Percentiles rank a stretch among this genome's conserved stretches.
These are phyloP conservation scores for Protosalanx chinensis DNA, from an alignment of 2,797 vertebrate genomes.

Conservation along the genomic window DNA sequence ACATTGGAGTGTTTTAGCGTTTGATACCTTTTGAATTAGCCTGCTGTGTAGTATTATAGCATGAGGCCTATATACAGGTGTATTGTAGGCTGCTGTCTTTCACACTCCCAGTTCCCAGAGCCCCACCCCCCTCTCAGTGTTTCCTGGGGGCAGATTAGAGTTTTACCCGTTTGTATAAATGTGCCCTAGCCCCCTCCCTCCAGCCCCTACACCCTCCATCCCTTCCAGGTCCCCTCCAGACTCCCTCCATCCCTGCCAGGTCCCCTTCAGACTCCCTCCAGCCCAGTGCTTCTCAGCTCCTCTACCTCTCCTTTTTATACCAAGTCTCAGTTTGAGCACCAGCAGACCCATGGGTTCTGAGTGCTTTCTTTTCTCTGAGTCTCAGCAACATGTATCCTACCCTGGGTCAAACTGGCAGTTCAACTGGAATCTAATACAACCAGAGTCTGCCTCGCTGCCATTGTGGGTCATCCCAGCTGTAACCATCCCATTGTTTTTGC, in stretches of 20 bases:
- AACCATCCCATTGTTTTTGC: constrained; percentile 33
- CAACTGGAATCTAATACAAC: constrained; percentile 27
- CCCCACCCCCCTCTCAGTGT: constrained; percentile 36
- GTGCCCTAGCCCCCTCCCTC: constrained; percentile 27
- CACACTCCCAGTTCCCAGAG: constrained; percentile 38
- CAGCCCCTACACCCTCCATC: not conserved
- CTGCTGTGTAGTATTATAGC: not conserved
- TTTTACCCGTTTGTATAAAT: constrained; percentile 59
- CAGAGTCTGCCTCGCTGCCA: constrained; percentile 20
- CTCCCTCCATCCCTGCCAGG: constrained; percentile 1
- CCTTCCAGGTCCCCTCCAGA: constrained; percentile 8
- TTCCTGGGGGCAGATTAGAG: constrained; percentile 60
- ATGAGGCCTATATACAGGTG: not conserved
- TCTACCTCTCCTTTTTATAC: constrained; percentile 41
- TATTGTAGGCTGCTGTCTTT: not conserved
- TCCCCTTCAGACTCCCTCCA: constrained; percentile 1
- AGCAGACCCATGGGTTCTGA: constrained; percentile 47
- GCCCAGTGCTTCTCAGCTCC: constrained; percentile 21
- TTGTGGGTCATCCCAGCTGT: constrained; percentile 14
- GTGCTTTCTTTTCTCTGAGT: constrained; percentile 25
- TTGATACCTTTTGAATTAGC: too few species aligned
- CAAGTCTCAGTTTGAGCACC: constrained; percentile 32
- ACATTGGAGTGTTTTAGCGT: too few species aligned
- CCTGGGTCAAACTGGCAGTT: constrained; percentile 31
- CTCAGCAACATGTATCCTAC: constrained; percentile 37